Conservation (phyloP, 2,888 invertebrate genomes). For the Melipona beecheii region DNA sequence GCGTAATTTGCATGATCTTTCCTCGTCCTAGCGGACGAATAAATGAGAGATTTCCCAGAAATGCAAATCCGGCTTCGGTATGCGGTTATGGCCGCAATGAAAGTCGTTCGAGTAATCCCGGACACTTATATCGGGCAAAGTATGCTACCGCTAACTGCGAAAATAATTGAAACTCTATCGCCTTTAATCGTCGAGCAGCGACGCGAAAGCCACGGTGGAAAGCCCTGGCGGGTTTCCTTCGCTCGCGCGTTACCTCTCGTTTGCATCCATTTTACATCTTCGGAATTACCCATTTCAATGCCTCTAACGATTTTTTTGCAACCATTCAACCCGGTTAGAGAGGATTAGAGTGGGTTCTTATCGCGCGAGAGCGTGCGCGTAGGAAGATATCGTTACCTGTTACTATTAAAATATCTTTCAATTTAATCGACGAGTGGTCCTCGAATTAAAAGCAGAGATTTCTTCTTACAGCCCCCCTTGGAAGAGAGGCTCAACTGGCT, state of each 20-base stretch:
- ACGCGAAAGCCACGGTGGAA: constrained; percentile 22
- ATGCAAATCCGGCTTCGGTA: constrained; percentile 60
- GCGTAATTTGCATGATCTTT: constrained; percentile 62
- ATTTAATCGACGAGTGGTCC: no score
- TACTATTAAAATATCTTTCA: no score
- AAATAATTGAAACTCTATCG: constrained; percentile 69
- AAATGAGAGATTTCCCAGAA: constrained; percentile 62
- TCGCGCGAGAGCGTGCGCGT: no score
- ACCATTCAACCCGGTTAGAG: background rate
- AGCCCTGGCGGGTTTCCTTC: constrained; percentile 7
- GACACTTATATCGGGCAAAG: constrained; percentile 60
- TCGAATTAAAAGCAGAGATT: background rate
- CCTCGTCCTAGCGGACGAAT: constrained; percentile 34
- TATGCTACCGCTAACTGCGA: constrained; percentile 53
- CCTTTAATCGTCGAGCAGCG: constrained; percentile 58
- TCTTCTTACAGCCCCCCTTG: background rate
- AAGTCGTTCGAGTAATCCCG: constrained; percentile 67
- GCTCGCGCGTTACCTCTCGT: constrained; percentile 29
- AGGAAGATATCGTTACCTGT: background rate
- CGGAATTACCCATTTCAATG: constrained; percentile 25
- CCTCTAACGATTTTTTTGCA: background rate
- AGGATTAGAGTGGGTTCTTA: background rate
- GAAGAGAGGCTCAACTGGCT: background rate
- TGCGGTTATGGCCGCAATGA: constrained; percentile 59
- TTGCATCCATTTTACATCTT: constrained; percentile 51